A percentile compares a stretch with the other conserved stretches of the same genome.
Conservation (phyloP, 2,888 invertebrate species). For the Lasioglossum figueresi region DNA sequence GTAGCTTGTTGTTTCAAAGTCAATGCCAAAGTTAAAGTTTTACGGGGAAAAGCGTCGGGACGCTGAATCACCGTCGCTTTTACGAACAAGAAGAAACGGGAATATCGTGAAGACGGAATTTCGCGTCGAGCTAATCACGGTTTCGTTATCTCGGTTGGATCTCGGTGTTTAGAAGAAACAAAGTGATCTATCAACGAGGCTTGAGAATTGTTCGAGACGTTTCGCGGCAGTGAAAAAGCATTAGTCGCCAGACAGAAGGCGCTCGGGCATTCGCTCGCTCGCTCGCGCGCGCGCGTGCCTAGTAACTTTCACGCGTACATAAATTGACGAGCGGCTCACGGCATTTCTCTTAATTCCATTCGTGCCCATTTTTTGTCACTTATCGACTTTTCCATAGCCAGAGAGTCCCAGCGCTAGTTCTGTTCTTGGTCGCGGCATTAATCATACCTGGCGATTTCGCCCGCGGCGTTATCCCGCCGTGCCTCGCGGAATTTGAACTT, state of each 20-base stretch:
- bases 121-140: not conserved
- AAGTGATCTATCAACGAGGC: not conserved
- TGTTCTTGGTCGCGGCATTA: constrained; percentile 64
- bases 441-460: constrained; percentile 69
- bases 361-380: constrained; percentile 56
- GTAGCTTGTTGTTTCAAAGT: not conserved
- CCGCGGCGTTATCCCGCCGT: constrained; percentile 61
- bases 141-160: not conserved
- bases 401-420: constrained; percentile 58
- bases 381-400: constrained; percentile 64
- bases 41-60: not conserved
- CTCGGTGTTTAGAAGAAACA: not conserved
- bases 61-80: not conserved
- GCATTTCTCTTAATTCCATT: constrained; percentile 67
- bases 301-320: constrained; percentile 66
- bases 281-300: constrained; percentile 18
- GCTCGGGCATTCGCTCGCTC: not conserved
- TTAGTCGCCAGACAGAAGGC: constrained; percentile 1
- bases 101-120: not conserved
- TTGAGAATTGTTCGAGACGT: constrained; percentile 32
- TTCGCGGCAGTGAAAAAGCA: constrained; percentile 42
- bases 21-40: not conserved
- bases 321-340: constrained; percentile 59
- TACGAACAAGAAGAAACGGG: not conserved
- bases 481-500: constrained; percentile 70